Evolutionary conservation across 64 coral and sea anemone genomes (phyloP).

Genomic region (Montipora capricornis): DNA sequence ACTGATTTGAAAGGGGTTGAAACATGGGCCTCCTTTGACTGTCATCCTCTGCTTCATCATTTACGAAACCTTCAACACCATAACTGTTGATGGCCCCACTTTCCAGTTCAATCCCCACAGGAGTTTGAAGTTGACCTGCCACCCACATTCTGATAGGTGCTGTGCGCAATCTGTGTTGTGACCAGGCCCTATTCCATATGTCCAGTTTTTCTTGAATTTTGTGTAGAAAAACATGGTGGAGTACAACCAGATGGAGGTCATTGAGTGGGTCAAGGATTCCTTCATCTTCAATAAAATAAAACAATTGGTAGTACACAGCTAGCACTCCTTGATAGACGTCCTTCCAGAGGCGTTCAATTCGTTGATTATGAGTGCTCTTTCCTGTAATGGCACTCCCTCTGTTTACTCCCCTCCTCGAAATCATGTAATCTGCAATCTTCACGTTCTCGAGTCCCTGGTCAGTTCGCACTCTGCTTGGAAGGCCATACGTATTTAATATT

Average conservation of each 20-base stretch:
- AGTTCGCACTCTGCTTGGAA: not conserved
- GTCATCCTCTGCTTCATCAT: constrained; percentile 29
- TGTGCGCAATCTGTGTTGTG: constrained; percentile 66
- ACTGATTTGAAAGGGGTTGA: constrained; percentile 7
- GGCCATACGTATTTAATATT: not conserved
- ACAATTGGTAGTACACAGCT: constrained; percentile 48
- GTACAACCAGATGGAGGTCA: constrained; percentile 66
- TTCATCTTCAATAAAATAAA: constrained; percentile 40
- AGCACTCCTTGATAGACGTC: constrained; percentile 72
- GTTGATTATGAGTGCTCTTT: constrained; percentile 73
- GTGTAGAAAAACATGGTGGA: constrained; percentile 75
- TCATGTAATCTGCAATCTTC: not conserved
- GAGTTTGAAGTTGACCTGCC: constrained; percentile 74
- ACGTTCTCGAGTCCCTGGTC: not conserved
- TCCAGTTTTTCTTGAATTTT: constrained; percentile 69
- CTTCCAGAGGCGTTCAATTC: constrained; percentile 55
- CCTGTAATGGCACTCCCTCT: constrained; percentile 74
- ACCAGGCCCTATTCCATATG: constrained; percentile 65
- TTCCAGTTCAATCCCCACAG: constrained; percentile 41
- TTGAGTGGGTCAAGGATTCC: constrained; percentile 67
- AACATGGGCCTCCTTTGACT: constrained; percentile 50
- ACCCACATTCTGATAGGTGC: constrained; percentile 68
- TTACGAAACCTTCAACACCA: constrained; percentile 77
- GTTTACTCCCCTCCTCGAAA: constrained; percentile 65
- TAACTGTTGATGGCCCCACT: constrained; percentile 40